Evolutionary conservation across 1,140 invertebrate species (phyloP), one percentile per base, ranked within the genome.

Genomic region (Hormaphis cornu): DNA sequence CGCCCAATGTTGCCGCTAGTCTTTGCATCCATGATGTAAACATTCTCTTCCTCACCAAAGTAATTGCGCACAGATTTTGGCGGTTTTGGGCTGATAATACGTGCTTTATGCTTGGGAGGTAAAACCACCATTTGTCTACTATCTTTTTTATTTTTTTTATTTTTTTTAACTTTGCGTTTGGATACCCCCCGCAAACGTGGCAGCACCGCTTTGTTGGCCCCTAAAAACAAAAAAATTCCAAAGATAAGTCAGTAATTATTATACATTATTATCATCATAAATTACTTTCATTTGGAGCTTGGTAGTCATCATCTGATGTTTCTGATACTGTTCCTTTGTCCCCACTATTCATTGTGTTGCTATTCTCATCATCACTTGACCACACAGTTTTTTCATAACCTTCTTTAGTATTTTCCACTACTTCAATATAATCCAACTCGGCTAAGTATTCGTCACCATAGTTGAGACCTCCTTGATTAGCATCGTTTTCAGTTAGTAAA

Each of bases 381-480:
- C 79, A n/a, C 48, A 80, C 81, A 56, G 78, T 77, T 54, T 18
- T 72, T 61, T 92, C 90, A 75, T 89, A 93, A 9, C 87, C 90
- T 74, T 95, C 92, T 77, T 97, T 97, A 71, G 87, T 83, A 61
- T 85, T 83, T 78, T 97, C 93, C 12, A 92, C 89, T 1, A 91
- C 88, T 79, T 98, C 95, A 30, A 98, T 95, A 74, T 95, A 94
- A 80, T 98, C 95, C 63, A 98, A 79, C 75, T 98, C 95, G 0
- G 95, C 95, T 53, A 97, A 83, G 76, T 98, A 98, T 76, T 97
- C 93, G 78, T 98, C 95, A 0, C 94, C 93, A 74, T 90, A 90
- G 76, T 86, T 86, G 72, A 89, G 84, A 16, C 92, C 92, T 73
- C 87, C 14, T 78, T 89, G 83, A 78, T 94, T 92, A 1, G 91